Evolutionary conservation across 2,797 vertebrate genomes (phyloP), one percentile per base, ranked within the genome.

Genomic region (Cyclura pinguis): DNA sequence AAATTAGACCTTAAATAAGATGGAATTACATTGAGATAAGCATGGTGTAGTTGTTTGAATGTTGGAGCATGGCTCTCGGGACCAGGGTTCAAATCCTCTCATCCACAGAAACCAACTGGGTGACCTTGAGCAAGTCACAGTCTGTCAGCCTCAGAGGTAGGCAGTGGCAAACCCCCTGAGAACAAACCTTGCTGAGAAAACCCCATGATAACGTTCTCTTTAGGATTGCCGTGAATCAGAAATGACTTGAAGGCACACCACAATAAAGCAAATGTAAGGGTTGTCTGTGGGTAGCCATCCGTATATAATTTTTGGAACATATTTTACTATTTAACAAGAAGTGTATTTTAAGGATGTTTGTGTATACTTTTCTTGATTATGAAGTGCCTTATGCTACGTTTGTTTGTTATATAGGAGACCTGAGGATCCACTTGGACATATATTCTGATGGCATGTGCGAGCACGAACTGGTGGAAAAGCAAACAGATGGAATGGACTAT

Each of bases 371-470:
- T 47, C 6, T 57, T 90, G 22, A 47, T 12, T 80, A 9, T 52
- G n/a, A 67, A 83, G 10, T 86, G 18, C 27, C 57, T 86, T 86
- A 82, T 62, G 76, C 14, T 90, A 42, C 1, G 14, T 83, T 62
- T 88, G 42, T 82, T 84, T 74, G 29, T 35, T 69, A 77, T 59
- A 47, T 84, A 91, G 90, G 81, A 88, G 35, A 47, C 50, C 35
- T 91, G 74, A 83, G 62, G 50, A 57, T 42, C 8, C 42, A 47
- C 57, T 42, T 91, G 85, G 35, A 78, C 47, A 32, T 16, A 29
- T 50, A 50, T 4, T 29, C 24, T 78, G 42, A 50, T 3, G 24
- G 2, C 42, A 14, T 13, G 47, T 69, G 67, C 67, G 72, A n/a
- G 4, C 22, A 22, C 72, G 80, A 59, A 78, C 38, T 69, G 55